A percentile compares a stretch with the other conserved stretches of the same genome.
Conservation (phyloP, 2,797 vertebrate genomes). For the Alcedo quadribrachys region DNA sequence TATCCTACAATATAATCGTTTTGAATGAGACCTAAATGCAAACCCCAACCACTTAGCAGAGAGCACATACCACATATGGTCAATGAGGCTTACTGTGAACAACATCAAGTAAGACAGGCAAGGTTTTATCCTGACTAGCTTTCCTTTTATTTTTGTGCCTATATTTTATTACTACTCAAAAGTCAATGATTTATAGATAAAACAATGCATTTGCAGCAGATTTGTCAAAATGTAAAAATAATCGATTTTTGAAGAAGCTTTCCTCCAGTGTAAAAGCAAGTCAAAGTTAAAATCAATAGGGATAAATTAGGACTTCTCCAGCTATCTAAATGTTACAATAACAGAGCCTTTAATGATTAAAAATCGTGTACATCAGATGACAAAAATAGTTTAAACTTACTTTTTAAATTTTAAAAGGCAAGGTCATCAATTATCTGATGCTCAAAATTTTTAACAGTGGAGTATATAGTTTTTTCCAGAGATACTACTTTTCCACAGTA, state of each 20-base stretch:
- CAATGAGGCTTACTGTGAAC: neutral
- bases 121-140: neutral
- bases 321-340: neutral
- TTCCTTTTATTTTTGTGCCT: neutral
- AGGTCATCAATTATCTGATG: neutral
- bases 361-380: neutral
- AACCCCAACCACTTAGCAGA: neutral
- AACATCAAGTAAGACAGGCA: neutral
- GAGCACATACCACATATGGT: neutral
- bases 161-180: neutral
- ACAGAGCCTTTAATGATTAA: slow-evolving; percentile 1
- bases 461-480: neutral
- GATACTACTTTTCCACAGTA: neutral
- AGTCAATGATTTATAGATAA: neutral
- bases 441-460: neutral
- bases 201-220: neutral
- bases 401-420: slow-evolving; percentile 10
- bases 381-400: slow-evolving; percentile 28
- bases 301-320: slow-evolving; percentile 16
- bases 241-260: slow-evolving; percentile 54
- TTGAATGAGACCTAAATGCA: neutral
- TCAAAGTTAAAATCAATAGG: slow-evolving; percentile 57
- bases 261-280: neutral
- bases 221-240: slow-evolving; percentile 45
- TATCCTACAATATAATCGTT: neutral